These are phyloP conservation scores for Nasonovia ribisnigri DNA, from an alignment of 2,888 invertebrate species.

Conservation along the genomic window DNA sequence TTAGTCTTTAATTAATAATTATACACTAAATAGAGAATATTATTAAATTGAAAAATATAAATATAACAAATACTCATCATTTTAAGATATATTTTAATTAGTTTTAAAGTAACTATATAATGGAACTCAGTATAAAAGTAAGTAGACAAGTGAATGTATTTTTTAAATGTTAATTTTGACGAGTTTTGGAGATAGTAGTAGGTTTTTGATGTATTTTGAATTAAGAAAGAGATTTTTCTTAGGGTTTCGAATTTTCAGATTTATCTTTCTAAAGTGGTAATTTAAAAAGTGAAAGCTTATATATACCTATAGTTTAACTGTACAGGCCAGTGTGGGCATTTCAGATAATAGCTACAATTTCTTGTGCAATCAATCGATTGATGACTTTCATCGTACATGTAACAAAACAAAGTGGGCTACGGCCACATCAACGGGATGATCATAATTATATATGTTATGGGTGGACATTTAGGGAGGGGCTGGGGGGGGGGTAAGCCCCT, in stretches of 20 bases:
- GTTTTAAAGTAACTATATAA: not conserved
- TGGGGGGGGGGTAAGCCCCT: too few species aligned
- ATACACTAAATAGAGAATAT: not conserved
- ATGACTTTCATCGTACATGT: not conserved
- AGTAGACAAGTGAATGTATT: not conserved
- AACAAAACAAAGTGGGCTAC: not conserved
- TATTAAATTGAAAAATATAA: not conserved
- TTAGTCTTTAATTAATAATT: not conserved
- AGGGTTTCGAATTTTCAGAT: not conserved
- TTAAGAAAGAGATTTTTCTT: not conserved
- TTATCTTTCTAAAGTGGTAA: not conserved
- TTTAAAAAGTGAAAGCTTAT: not conserved
- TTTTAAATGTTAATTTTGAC: not conserved
- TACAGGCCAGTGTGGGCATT: rapidly evolving
- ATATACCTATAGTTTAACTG: not conserved
- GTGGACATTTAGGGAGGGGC: too few species aligned
- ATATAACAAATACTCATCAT: too few species aligned
- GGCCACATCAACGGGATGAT: not conserved
- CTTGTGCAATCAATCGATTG: not conserved
- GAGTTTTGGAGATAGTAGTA: not conserved
- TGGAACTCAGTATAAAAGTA: not conserved
- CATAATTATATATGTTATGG: not conserved
- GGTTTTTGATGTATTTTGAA: not conserved
- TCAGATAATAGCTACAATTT: not conserved
- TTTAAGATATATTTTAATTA: not conserved